Percentiles rank a stretch among this genome's conserved stretches.
Evolutionary conservation across 2,113 vertebrate genomes (phyloP).

Genomic region (Crotophaga sulcirostris): DNA sequence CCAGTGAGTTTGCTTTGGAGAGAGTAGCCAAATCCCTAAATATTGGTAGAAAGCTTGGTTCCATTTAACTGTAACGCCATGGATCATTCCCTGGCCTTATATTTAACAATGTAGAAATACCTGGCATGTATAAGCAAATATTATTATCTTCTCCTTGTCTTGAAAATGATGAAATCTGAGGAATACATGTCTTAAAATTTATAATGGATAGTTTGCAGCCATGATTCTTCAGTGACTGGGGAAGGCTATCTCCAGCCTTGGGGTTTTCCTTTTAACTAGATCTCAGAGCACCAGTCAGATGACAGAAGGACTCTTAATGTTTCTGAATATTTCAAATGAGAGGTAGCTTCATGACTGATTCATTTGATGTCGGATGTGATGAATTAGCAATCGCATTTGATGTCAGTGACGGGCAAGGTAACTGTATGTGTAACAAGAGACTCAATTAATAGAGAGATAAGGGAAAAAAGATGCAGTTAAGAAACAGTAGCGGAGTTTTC

Average conservation of each 20-base stretch:
- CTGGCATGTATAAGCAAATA: fast-evolving
- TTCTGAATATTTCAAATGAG: background rate
- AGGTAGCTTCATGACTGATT: background rate
- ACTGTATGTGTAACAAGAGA: background rate
- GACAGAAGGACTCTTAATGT: background rate
- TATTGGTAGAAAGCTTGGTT: background rate
- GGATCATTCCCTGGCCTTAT: background rate
- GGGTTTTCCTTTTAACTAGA: background rate
- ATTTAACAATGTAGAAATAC: background rate
- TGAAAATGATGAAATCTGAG: background rate
- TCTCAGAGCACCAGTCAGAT: background rate
- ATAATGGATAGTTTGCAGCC: background rate
- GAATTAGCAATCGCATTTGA: too few relatives aligned
- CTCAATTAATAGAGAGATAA: background rate
- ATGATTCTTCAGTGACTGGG: background rate
- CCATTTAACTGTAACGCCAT: background rate
- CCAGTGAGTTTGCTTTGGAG: background rate
- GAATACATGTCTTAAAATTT: background rate
- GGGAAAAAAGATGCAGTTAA: background rate
- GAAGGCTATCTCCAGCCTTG: background rate
- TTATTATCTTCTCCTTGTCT: background rate
- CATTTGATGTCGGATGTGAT: background rate
- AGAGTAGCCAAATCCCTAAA: background rate
- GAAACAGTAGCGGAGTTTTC: background rate
- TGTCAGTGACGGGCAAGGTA: background rate